A percentile compares a stretch with the other conserved stretches of the same genome.
phyloP scores from a whole-genome alignment of 2,797 vertebrate genomes.

The Bradypus variegatus region DNA sequence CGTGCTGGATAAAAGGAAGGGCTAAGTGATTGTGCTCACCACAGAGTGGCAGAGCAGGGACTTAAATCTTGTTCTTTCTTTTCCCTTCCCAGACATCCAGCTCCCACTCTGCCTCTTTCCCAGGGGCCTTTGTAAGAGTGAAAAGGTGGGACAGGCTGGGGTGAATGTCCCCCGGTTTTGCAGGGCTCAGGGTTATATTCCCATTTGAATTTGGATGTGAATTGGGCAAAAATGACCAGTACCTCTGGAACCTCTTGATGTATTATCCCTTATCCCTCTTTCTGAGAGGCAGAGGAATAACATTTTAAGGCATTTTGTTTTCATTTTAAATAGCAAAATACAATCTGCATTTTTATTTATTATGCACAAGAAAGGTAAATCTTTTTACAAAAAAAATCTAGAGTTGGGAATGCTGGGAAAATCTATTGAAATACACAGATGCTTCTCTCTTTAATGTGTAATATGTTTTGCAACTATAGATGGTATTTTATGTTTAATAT shows the following conservation, averaged over 20 bases:
- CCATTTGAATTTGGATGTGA: background rate
- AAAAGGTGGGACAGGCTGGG: background rate
- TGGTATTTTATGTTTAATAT: no score
- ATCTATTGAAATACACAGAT: constrained; percentile 50
- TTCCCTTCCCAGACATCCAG: background rate
- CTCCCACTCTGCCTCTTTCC: constrained; percentile 28
- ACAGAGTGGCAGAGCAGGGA: background rate
- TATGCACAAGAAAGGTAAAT: no score
- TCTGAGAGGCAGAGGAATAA: constrained; percentile 25
- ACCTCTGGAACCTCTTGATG: constrained; percentile 34
- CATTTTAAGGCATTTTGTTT: constrained; percentile 24
- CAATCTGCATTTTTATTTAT: constrained; percentile 57
- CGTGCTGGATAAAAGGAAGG: background rate
- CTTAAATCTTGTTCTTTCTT: background rate
- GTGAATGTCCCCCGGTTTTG: background rate
- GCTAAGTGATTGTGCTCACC: background rate
- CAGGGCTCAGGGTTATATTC: background rate
- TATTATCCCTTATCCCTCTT: background rate
- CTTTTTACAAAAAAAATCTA: background rate
- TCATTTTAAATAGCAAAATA: constrained; percentile 45
- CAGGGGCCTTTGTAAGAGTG: background rate
- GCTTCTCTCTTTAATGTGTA: constrained; percentile 47
- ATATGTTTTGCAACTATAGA: no score
- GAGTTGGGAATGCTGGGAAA: constrained; percentile 58
- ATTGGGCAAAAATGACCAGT: background rate